Base-by-base conservation (phyloP, 2,113 vertebrate species). In the Henicopernis longicauda region DNA sequence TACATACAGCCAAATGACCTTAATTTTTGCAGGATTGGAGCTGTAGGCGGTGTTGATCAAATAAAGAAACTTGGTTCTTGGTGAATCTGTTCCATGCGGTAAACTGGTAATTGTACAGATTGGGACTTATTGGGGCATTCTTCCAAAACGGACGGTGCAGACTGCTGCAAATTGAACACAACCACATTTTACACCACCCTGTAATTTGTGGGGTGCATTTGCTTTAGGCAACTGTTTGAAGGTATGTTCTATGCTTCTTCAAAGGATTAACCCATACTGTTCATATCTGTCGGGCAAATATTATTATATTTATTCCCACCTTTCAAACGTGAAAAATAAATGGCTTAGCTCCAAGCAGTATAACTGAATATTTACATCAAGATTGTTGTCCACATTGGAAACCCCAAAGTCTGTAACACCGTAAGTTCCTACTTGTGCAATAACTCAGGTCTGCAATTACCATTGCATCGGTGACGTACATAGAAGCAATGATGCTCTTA, bases 71-170 rank as follows among this genome's bases (percentile, higher is more conserved):
- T 94, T 88, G 96, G 92, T 29, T 95, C 86, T 86, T 76, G 94
- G 84, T 90, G 89, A 87, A 83, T 90, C 88, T 79, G 87, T 95
- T 95, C 95, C 95, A 8, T 87, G 97, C 83, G 50, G 89, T 81
- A 71, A 82, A 86, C 87, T 79, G 97, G 89, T 89, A 65, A 66
- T 89, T 93, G 98, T 95, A 80, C 96, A 91, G 95, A 94, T 73
- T 93, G 97, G 94, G 92, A n/a, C 81, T 95, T 95, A 81, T 27
- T 49, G 89, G 78, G 94, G 73, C 45, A 54, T 50, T 88, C 91
- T 76, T 92, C 97, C 94, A 67, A 52, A 93, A 55, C 9, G 66
- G 97, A 86, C 74, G 66, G 77, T 95, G 96, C 96, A 95, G 97
- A 83, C 95, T 82, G 96, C 97, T 97, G 92, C 94, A 86, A 54